These are phyloP conservation scores for Eunapius fragilis DNA, from an alignment of 37 sponge, comb jelly and placozoan genomes.

Conservation along the genomic window DNA sequence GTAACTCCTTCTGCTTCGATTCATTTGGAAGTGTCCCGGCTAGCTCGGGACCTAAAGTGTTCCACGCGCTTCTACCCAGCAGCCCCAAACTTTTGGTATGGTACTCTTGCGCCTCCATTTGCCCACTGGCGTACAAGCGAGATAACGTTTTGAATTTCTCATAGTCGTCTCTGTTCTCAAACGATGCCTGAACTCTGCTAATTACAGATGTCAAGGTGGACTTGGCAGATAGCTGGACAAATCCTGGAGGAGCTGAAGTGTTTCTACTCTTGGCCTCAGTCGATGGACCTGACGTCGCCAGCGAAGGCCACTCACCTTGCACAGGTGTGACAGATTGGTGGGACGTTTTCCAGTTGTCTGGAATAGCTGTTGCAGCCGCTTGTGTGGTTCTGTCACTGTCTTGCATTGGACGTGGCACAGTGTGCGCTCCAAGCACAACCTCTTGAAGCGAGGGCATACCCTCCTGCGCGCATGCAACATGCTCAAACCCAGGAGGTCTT, in stretches of 20 bases:
- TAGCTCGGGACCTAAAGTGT: conserved; percentile 2
- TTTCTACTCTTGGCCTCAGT: background rate
- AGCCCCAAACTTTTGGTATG: conserved; percentile 10
- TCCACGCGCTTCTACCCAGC: conserved; percentile 12
- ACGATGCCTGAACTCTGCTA: conserved; percentile 1
- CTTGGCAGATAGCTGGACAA: background rate
- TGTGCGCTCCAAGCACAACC: background rate
- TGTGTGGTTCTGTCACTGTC: too few species aligned
- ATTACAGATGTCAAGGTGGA: background rate
- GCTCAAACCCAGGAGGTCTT: conserved; percentile 1
- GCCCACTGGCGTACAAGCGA: conserved; percentile 34
- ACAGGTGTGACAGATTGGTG: background rate
- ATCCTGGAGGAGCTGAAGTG: background rate
- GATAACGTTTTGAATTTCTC: conserved; percentile 39
- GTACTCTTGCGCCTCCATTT: conserved; percentile 33
- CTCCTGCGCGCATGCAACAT: background rate
- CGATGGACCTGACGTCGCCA: background rate
- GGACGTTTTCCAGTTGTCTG: background rate
- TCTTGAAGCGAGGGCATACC: background rate
- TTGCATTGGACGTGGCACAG: background rate
- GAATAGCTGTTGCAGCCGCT: background rate
- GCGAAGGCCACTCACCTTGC: background rate
- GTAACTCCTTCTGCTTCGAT: background rate
- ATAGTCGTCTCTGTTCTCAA: conserved; percentile 32
- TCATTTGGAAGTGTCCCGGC: conserved; percentile 1